phyloP scores from a whole-genome alignment of 2,888 invertebrate species.

The Amiota minor region DNA sequence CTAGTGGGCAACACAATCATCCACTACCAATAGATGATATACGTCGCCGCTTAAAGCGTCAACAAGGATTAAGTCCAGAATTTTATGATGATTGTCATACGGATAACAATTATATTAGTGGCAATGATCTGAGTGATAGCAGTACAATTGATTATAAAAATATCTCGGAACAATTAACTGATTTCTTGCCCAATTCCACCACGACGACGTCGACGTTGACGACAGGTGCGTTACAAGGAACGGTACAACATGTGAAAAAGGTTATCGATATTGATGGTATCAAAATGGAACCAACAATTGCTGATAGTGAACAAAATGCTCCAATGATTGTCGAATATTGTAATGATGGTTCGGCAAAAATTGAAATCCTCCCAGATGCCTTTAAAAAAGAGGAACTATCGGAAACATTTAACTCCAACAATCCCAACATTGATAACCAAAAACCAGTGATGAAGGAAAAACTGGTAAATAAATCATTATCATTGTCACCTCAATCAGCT shows the following conservation, averaged over 20 bases:
- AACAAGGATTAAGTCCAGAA: conserved; percentile 35
- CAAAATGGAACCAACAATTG: conserved; percentile 51
- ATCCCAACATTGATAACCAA: no score
- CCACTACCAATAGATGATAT: conserved; percentile 52
- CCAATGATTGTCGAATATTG: conserved; percentile 57
- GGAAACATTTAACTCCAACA: background rate
- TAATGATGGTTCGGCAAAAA: conserved; percentile 58
- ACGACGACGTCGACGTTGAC: conserved; percentile 2
- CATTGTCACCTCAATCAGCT: background rate
- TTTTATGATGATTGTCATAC: background rate
- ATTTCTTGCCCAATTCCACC: background rate
- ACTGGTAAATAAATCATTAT: background rate
- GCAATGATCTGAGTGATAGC: conserved; percentile 24
- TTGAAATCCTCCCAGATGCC: conserved; percentile 48
- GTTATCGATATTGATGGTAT: conserved; percentile 60
- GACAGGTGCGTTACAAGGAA: conserved; percentile 14
- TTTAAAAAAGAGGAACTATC: conserved; percentile 30
- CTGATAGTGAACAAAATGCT: conserved; percentile 33
- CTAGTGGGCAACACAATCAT: conserved; percentile 63
- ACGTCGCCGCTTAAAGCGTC: conserved; percentile 50
- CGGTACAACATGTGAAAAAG: conserved; percentile 51
- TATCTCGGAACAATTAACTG: conserved; percentile 18
- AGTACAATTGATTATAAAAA: conserved; percentile 21
- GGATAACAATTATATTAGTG: background rate
- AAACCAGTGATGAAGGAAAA: background rate